These are phyloP conservation scores for Pangasianodon gigas DNA, from an alignment of 2,113 vertebrate genomes.

Conservation along the genomic window DNA sequence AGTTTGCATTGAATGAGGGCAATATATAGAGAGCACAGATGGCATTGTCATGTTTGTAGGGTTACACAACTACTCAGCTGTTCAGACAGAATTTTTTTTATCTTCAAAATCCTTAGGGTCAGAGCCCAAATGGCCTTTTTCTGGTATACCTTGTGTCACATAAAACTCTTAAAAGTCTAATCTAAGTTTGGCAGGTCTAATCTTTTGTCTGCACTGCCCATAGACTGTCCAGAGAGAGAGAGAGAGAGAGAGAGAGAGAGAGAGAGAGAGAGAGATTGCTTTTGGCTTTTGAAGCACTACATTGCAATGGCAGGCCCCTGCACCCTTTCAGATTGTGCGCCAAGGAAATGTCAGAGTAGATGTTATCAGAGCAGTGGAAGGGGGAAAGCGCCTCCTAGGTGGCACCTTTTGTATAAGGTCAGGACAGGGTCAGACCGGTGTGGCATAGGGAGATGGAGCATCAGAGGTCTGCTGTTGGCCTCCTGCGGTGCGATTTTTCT, in stretches of 20 bases:
- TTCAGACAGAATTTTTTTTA: neutral
- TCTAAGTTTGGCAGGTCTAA: constrained; percentile 43
- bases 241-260: constrained; percentile 50
- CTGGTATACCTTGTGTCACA: neutral
- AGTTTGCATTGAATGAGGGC: neutral
- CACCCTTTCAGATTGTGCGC: constrained; percentile 65
- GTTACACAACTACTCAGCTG: neutral
- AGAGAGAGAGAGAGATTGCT: constrained; percentile 50
- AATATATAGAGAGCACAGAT: neutral
- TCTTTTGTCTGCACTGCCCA: constrained; percentile 46
- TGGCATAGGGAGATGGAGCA: constrained; percentile 26
- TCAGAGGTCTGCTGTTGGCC: constrained; percentile 33
- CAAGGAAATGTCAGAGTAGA: constrained; percentile 73
- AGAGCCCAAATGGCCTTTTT: constrained; percentile 2
- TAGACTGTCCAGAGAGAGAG: constrained; percentile 45
- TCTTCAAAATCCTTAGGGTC: constrained; percentile 15
- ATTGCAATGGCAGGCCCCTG: constrained; percentile 48
- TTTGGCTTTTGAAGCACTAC: constrained; percentile 65
- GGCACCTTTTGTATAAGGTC: constrained; percentile 58
- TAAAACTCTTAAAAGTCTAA: constrained; percentile 37
- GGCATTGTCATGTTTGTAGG: neutral
- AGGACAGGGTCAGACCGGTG: constrained; percentile 29
- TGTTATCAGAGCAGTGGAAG: constrained; percentile 62
- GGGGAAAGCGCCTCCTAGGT: constrained; percentile 59
- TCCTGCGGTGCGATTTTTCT: constrained; percentile 31